phyloP scores from a whole-genome alignment of 2,888 invertebrate genomes.

The Desoria tigrina region DNA sequence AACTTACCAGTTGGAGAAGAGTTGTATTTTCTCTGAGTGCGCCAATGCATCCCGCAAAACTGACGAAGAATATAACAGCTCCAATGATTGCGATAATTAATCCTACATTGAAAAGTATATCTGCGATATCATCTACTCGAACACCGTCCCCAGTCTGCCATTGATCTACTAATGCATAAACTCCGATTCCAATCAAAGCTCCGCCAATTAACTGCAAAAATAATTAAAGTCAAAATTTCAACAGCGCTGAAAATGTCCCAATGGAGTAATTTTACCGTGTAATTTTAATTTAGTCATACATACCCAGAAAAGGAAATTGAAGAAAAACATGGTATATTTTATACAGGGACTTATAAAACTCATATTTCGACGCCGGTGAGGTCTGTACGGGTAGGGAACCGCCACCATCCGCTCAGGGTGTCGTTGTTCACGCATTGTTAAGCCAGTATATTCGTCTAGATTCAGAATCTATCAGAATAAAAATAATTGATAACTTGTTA shows the following conservation, averaged over 20 bases:
- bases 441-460: too few species aligned
- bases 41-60: constrained; percentile 90
- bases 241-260: constrained; percentile 20
- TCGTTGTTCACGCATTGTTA: too few species aligned
- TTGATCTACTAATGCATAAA: constrained; percentile 91
- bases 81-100: constrained; percentile 79
- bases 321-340: constrained; percentile 84
- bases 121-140: constrained; percentile 81
- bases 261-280: too few species aligned
- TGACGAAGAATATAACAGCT: constrained; percentile 86
- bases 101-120: constrained; percentile 82
- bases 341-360: constrained; percentile 83
- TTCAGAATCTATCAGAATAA: too few species aligned
- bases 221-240: too few species aligned
- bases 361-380: constrained; percentile 55
- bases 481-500: too few species aligned
- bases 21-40: constrained; percentile 88
- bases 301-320: constrained; percentile 89
- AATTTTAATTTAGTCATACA: too few species aligned
- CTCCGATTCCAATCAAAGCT: constrained; percentile 78
- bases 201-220: constrained; percentile 87
- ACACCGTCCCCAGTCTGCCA: constrained; percentile 84
- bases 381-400: constrained; percentile 45
- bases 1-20: constrained; percentile 82
- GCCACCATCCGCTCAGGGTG: constrained; percentile 51